Percentiles rank a stretch among this genome's conserved stretches.
phyloP scores from a whole-genome alignment of 2,888 invertebrate genomes.

The Hyposoter dolosus region DNA sequence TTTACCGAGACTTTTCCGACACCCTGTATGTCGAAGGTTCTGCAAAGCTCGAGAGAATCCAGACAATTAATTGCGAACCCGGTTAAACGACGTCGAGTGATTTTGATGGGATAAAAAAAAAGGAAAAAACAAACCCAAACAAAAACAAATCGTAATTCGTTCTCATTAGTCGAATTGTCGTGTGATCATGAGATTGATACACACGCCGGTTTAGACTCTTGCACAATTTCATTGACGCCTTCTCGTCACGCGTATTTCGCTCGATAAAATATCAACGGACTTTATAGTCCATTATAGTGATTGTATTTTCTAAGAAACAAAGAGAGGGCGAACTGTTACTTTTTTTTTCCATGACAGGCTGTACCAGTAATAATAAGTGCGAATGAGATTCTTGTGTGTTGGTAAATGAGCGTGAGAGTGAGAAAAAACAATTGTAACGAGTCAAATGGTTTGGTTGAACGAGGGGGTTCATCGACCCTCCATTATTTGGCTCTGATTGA shows the following conservation, averaged over 20 bases:
- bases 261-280: constrained; percentile 12
- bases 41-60: background rate
- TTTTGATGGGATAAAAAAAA: constrained; percentile 7
- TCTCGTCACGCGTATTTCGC: constrained; percentile 19
- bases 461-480: constrained; percentile 5
- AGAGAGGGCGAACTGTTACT: constrained; percentile 30
- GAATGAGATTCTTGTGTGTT: constrained; percentile 31
- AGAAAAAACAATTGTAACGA: constrained; percentile 33
- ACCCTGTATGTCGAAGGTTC: constrained; percentile 35
- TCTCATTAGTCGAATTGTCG: constrained; percentile 49
- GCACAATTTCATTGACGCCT: constrained; percentile 35
- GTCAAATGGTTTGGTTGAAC: background rate
- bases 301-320: constrained; percentile 15
- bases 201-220: background rate
- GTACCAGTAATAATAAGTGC: constrained; percentile 56
- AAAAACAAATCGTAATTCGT: constrained; percentile 15
- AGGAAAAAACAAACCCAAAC: background rate
- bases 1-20: background rate
- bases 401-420: background rate
- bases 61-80: background rate
- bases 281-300: constrained; percentile 31
- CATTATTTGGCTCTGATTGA: constrained; percentile 14
- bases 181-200: constrained; percentile 29
- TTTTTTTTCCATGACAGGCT: constrained; percentile 67
- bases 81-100: constrained; percentile 5